Evolutionary conservation across 2,113 vertebrate species (phyloP).

Genomic region (Nothocercus julius): DNA sequence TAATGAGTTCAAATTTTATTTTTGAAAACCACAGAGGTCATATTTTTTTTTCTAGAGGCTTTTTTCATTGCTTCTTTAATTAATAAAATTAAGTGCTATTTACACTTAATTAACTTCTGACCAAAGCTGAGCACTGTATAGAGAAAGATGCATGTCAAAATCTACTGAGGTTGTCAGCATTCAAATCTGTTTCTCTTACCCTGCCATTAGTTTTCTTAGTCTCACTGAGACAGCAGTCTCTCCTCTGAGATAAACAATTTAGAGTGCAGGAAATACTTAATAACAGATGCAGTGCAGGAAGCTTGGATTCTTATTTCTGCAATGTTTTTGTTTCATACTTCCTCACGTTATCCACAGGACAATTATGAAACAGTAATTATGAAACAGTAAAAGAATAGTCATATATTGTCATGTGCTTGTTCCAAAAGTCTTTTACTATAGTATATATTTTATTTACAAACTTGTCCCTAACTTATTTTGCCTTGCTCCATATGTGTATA

Average conservation of each 20-base stretch:
- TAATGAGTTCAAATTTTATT: background rate
- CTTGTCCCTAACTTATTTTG: background rate
- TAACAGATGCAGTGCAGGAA: background rate
- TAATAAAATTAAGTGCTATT: background rate
- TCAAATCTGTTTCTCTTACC: background rate
- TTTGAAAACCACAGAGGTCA: background rate
- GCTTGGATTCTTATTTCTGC: background rate
- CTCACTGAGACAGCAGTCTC: background rate
- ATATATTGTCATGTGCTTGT: accelerated
- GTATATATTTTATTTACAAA: background rate
- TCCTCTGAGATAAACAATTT: background rate
- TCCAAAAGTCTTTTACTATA: background rate
- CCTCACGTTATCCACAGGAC: background rate
- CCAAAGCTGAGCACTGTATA: background rate
- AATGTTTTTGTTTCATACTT: background rate
- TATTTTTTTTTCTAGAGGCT: background rate
- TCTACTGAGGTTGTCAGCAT: background rate
- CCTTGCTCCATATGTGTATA: background rate
- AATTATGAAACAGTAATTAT: background rate
- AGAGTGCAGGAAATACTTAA: background rate
- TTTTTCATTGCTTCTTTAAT: background rate
- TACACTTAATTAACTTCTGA: background rate
- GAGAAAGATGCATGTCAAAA: background rate
- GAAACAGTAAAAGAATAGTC: background rate
- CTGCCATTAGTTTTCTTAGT: background rate